Evolutionary conservation across 1,140 invertebrate species (phyloP), one percentile per base, ranked within the genome.

Genomic region (Microplitis mediator): DNA sequence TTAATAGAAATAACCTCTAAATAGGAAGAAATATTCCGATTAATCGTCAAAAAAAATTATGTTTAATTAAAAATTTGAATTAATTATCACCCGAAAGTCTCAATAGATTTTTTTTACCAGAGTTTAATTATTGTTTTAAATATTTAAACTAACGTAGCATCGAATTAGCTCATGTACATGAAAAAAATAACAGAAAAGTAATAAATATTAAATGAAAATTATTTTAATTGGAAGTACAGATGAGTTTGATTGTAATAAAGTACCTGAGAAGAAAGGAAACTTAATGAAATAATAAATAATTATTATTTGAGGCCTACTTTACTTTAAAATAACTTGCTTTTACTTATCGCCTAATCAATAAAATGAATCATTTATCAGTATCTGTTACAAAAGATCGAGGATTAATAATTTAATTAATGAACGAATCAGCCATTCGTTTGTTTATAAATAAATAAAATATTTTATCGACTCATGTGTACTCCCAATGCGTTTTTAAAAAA

Each of bases 391-490:
- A 68, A 36, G 13, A 32, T 56, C 56, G 2, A 23, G 23, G 23
- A n/a, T 14, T n/a, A 36, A 68, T 31, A 8, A 58, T 35, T 23
- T 54, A 52, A 54, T 34, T 54, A 54, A 68, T 58, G 56, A 54
- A 61, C 16, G 16, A 56, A 35, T 14, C 50, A 31, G n/a, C n/a
- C 32, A 34, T 45, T 64, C 34, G 35, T 68, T 54, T 65, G 11
- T 45, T 39, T 31, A 23, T 71, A 45, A 36, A 58, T 16, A 52
- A 72, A 23, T 23, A 23, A 23, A 23, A 23, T 23, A 23, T 23
- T 51, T 65, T 66, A 66, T 72, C 70, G 51, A 39, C 70, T 72
- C 70, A 63, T 52, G 45, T 72, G 70, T 72, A 52, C 70, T 72
- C 70, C 70, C 70, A 58, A 64, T 45, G 45, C 51, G 32, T 16